Evolutionary conservation across 2,797 vertebrate species (phyloP).

Genomic region (Distichodus sexfasciatus): DNA sequence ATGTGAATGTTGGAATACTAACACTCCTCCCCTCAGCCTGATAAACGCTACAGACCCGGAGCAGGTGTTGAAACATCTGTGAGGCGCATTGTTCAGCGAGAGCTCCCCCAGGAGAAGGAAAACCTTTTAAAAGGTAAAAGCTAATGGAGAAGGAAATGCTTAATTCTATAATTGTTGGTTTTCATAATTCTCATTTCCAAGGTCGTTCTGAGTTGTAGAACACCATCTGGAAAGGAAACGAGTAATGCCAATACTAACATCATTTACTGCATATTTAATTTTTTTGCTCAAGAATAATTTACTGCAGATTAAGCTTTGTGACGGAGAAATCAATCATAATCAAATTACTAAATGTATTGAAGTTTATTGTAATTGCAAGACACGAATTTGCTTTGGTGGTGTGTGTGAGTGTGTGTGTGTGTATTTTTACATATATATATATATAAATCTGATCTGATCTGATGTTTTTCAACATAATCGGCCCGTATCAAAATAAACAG

Average conservation of each 20-base stretch:
- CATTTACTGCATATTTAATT: too few species aligned
- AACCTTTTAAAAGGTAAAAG: constrained; percentile 53
- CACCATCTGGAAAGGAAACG: not conserved
- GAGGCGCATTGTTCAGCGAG: constrained; percentile 57
- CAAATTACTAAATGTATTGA: too few species aligned
- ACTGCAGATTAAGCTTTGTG: too few species aligned
- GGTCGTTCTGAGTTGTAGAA: not conserved
- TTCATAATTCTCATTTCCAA: constrained; percentile 39
- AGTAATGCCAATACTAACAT: not conserved
- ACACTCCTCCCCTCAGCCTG: not conserved
- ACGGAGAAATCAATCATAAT: too few species aligned
- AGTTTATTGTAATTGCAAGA: too few species aligned
- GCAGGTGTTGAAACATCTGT: constrained; percentile 72
- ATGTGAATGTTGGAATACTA: not conserved
- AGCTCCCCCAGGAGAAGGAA: constrained; percentile 60
- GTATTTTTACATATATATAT: too few species aligned
- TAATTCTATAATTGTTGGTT: constrained; percentile 65
- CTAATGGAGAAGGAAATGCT: constrained; percentile 63
- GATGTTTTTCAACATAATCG: too few species aligned
- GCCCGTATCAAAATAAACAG: too few species aligned
- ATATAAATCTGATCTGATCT: too few species aligned
- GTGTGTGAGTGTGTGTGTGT: too few species aligned
- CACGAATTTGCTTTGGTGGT: too few species aligned
- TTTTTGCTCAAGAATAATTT: too few species aligned
- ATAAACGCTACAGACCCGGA: not conserved